Percentiles rank a stretch among this genome's conserved stretches.
These are phyloP conservation scores for Acanthacorydalis orientalis DNA, from an alignment of 2,888 invertebrate species.

Conservation along the genomic window DNA sequence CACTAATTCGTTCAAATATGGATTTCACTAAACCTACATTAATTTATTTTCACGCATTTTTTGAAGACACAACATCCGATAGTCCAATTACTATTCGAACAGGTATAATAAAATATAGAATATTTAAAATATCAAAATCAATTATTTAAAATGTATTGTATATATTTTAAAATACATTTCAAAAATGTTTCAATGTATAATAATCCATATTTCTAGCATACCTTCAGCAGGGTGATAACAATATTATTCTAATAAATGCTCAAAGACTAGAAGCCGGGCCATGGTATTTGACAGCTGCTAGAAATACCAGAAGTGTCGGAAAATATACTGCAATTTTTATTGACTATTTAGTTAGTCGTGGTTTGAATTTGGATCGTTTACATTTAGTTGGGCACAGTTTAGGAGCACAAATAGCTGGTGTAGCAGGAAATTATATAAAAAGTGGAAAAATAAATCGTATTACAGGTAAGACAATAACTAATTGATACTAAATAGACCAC, in stretches of 20 bases:
- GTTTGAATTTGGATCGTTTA: conserved; percentile 33
- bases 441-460: conserved; percentile 38
- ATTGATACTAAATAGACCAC: too few species aligned
- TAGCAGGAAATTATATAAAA: conserved; percentile 35
- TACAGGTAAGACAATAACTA: conserved; percentile 26
- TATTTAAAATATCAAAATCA: too few species aligned
- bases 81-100: conserved; percentile 34
- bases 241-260: conserved; percentile 41
- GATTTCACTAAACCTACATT: conserved; percentile 39
- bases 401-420: conserved; percentile 47
- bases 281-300: conserved; percentile 39
- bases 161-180: too few species aligned
- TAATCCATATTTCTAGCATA: too few species aligned
- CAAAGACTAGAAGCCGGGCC: conserved; percentile 39
- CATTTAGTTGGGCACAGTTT: conserved; percentile 44
- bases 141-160: too few species aligned
- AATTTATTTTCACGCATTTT: conserved; percentile 44
- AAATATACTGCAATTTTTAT: conserved; percentile 37
- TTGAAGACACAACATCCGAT: conserved; percentile 38
- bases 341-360: conserved; percentile 39
- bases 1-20: conserved; percentile 36
- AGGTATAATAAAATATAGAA: conserved; percentile 21
- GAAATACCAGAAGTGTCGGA: conserved; percentile 43
- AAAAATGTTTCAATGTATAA: too few species aligned
- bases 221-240: conserved; percentile 36